These are phyloP conservation scores for Rhingia rostrata DNA, from an alignment of 2,888 invertebrate genomes.

Conservation along the genomic window DNA sequence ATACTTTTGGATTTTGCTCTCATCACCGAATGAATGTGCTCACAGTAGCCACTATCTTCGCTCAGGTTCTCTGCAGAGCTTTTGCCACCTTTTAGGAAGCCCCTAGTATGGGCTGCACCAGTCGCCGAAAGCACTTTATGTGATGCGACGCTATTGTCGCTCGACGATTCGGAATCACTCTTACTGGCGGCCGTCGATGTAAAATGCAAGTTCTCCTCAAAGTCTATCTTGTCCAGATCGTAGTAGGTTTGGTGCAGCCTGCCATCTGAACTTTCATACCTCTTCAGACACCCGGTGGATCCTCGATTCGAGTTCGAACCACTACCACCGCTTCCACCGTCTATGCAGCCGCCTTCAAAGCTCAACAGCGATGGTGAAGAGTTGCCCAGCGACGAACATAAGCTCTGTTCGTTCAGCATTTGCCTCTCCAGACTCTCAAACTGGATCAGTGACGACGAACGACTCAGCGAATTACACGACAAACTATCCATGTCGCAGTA, in stretches of 20 bases:
- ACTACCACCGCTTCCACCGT: slow-evolving; percentile 72
- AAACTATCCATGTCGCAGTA: slow-evolving; percentile 83
- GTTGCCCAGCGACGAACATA: slow-evolving; percentile 80
- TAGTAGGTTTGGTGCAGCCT: slow-evolving; percentile 82
- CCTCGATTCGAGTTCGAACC: slow-evolving; percentile 79
- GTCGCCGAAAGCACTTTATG: slow-evolving; percentile 64
- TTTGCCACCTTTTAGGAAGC: slow-evolving; percentile 80
- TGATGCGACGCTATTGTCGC: slow-evolving; percentile 75
- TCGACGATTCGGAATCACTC: slow-evolving; percentile 63
- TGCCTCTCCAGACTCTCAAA: slow-evolving; percentile 92
- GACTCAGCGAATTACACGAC: slow-evolving; percentile 86
- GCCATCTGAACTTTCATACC: slow-evolving; percentile 81
- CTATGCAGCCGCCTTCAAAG: slow-evolving; percentile 77
- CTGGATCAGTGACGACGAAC: slow-evolving; percentile 92
- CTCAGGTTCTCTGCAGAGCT: slow-evolving; percentile 90
- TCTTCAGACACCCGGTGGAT: slow-evolving; percentile 79
- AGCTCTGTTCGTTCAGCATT: slow-evolving; percentile 83
- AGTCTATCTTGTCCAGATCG: slow-evolving; percentile 81
- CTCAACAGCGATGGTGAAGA: slow-evolving; percentile 82
- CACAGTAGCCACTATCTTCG: slow-evolving; percentile 91
- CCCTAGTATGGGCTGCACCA: slow-evolving; percentile 37
- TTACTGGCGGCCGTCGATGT: slow-evolving; percentile 57
- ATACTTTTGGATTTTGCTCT: slow-evolving; percentile 83
- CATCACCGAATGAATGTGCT: slow-evolving; percentile 79
- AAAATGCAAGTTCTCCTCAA: slow-evolving; percentile 78